Evolutionary conservation across 1,140 invertebrate genomes (phyloP), one percentile per base, ranked within the genome.

Genomic region (Platyscapa corneri): DNA sequence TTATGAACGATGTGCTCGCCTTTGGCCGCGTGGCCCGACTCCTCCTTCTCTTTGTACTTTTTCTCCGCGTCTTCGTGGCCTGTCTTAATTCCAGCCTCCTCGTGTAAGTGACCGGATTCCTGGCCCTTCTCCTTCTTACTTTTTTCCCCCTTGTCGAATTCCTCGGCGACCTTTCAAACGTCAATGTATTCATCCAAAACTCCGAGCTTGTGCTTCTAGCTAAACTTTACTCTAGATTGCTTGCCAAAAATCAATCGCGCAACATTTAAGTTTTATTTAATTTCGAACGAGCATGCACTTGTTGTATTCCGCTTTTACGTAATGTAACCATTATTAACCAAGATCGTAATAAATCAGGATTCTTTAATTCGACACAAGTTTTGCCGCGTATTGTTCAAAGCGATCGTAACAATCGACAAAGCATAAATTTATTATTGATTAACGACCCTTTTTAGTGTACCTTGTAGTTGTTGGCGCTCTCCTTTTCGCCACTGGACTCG

Each of bases 141-240:
- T 83, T 95, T 95, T 32, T 93, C 93, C 0, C 94, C 94, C 79
- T 95, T 94, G 89, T 95, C 93, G 60, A 93, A 91, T 79, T 94
- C 92, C 76, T 95, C 94, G 12, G 92, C 89, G 23, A 56, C 64
- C 84, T 80, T 18, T 79, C n/a, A 64, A 64, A 5, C 12, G 49
- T 53, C 2, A 53, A 20, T 53, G 12, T 16, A 64, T 64, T 64
- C n/a, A 12, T 64, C 8, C 23, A 64, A n/a, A 64, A 7, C 5
- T 64, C 5, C 3, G 3, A 23, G 5, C 23, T n/a, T 30, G 27
- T 27, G 12, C n/a, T 46, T 46, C n/a, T n/a, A n/a, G n/a, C n/a
- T n/a, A n/a, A n/a, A n/a, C n/a, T n/a, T n/a, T n/a, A n/a, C n/a
- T n/a, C n/a, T n/a, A n/a, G n/a, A n/a, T n/a, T n/a, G n/a, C n/a